Evolutionary conservation across 2,113 vertebrate genomes (phyloP).

Genomic region (Crotalus horridus): DNA sequence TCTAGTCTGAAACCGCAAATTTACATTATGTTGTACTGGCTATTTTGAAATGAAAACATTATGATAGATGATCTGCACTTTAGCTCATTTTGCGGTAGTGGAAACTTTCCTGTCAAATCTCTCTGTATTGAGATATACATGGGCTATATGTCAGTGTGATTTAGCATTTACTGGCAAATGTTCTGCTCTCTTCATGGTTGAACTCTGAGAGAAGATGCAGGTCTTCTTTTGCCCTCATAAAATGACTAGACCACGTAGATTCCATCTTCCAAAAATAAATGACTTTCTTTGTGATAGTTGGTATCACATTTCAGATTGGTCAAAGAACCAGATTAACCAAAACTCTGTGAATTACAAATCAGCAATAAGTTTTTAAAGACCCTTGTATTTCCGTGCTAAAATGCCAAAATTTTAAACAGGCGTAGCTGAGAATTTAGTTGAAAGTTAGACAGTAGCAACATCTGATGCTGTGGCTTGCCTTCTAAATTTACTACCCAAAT

Average conservation of each 20-base stretch:
- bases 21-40: conserved; percentile 20
- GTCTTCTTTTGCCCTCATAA: conserved; percentile 56
- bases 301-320: conserved; percentile 34
- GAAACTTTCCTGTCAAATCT: conserved; percentile 41
- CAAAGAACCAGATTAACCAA: conserved; percentile 14
- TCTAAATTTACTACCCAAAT: background rate
- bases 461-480: background rate
- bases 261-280: conserved; percentile 47
- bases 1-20: conserved; percentile 5
- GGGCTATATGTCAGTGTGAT: conserved; percentile 45
- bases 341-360: background rate
- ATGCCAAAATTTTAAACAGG: background rate
- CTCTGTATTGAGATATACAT: conserved; percentile 30
- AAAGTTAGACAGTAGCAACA: background rate
- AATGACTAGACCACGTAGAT: conserved; percentile 37
- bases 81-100: conserved; percentile 36
- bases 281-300: conserved; percentile 35
- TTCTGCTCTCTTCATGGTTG: conserved; percentile 44
- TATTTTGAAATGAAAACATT: conserved; percentile 33
- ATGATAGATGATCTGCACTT: conserved; percentile 14
- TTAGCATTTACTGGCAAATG: conserved; percentile 47
- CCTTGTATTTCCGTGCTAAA: background rate
- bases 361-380: background rate
- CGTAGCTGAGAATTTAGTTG: background rate
- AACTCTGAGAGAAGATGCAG: conserved; percentile 58